phyloP scores from a whole-genome alignment of 2,113 vertebrate species.

The Genyomyrus donnyi region DNA sequence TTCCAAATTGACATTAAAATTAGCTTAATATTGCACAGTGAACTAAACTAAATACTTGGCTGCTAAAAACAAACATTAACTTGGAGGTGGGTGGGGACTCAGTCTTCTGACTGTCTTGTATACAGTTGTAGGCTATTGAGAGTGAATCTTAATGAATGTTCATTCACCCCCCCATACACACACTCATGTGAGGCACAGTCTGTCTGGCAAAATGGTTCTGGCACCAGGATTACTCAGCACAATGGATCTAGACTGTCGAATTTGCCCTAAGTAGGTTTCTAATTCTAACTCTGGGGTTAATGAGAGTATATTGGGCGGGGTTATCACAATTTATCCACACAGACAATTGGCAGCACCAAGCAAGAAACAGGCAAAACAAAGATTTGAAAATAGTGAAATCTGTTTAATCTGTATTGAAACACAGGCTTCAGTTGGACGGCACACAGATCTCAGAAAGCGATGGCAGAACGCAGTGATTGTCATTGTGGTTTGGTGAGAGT shows the following conservation, averaged over 20 bases:
- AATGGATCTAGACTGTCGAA: not conserved
- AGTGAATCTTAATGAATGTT: not conserved
- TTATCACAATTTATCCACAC: not conserved
- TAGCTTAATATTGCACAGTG: not conserved
- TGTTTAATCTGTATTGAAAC: constrained; percentile 63
- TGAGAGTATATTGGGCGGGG: not conserved
- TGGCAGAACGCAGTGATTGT: not conserved
- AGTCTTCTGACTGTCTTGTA: too few species aligned
- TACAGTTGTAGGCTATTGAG: not conserved
- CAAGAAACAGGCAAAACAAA: constrained; percentile 7
- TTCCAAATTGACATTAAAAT: not conserved
- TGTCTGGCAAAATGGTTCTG: not conserved
- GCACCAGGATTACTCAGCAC: not conserved
- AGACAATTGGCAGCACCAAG: not conserved
- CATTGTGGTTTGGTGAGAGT: not conserved
- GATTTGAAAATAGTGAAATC: constrained; percentile 58
- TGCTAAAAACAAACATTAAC: not conserved
- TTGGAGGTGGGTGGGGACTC: not conserved
- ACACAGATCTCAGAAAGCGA: constrained; percentile 29
- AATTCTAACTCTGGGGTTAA: not conserved
- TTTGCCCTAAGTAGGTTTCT: not conserved
- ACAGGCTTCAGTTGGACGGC: constrained; percentile 53
- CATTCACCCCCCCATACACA: too few species aligned
- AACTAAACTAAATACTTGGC: not conserved
- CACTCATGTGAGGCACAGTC: not conserved